Base-by-base conservation (phyloP, 2,888 invertebrate species). In the Autographa gamma region DNA sequence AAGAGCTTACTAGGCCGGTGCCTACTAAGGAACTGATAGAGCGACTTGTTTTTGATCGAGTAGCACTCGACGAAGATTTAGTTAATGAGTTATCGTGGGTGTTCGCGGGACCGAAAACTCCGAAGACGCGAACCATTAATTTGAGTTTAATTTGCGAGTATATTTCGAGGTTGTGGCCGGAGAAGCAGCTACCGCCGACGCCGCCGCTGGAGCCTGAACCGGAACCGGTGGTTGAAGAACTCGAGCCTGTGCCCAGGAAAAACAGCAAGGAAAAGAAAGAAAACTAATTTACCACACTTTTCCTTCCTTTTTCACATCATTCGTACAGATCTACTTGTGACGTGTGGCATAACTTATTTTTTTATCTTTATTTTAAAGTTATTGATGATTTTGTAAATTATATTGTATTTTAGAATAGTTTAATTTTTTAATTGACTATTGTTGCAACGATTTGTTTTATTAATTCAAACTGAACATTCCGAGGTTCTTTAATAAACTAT, bases 161-260 rank as follows among this genome's bases (percentile, higher is more conserved):
- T 11, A 68, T 80, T 56, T 9, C 56, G 6, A 73, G 75, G 14
- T n/a, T 80, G 52, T 77, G 73, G 71, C 80, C 80, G 16, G 52
- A 75, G 32, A 80, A 73, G 43, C 54, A 73, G 13, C 13, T 69
- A 13, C 54, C 68, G 2, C 54, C 58, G 16, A 62, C 66, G 8
- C 69, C 66, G 16, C 60, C 58, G 6, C 63, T 66, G 2, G 67
- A 69, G 52, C 69, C 67, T 11, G 66, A 73, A 52, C 68, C 71
- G 4, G 66, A 63, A 8, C 38, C 34, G 1, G 66, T 63, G 13
- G 2, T 18, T 14, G 63, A 54, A 25, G n/a, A 60, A 7, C 18
- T 1, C 60, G 38, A 19, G 31, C 60, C 54, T 0, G 19, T 19
- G 19, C 16, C 19, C 14, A 61, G 43, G 5, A 31, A 34, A 7